A percentile compares a stretch with the other conserved stretches of the same genome.
phyloP scores from a whole-genome alignment of 1,140 invertebrate genomes.

The Chironomus striatipennis region DNA sequence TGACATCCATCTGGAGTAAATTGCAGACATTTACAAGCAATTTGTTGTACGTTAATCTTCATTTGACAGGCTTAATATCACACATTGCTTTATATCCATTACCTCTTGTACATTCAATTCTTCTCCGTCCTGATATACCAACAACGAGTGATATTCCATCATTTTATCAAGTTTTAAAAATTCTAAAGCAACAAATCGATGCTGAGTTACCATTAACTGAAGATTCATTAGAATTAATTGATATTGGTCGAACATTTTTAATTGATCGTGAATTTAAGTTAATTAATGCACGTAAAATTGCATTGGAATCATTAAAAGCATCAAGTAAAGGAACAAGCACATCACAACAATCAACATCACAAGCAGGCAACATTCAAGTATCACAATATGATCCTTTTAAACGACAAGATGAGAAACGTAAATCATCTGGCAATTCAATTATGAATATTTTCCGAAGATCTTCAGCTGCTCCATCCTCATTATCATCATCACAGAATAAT shows the following conservation, averaged over 20 bases:
- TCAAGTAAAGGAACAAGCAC: conserved; percentile 36
- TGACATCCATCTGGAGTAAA: conserved; percentile 71
- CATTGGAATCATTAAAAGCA: conserved; percentile 43
- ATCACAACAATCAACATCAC: conserved; percentile 37
- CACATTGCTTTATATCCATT: conserved; percentile 81
- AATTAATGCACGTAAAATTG: conserved; percentile 54
- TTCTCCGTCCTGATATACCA: conserved; percentile 77
- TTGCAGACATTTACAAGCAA: conserved; percentile 78
- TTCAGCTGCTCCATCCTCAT: conserved; percentile 18
- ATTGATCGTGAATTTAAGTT: conserved; percentile 66
- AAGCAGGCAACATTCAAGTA: conserved; percentile 27
- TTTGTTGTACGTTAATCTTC: conserved; percentile 77
- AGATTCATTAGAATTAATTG: conserved; percentile 58
- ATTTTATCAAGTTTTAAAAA: conserved; percentile 77
- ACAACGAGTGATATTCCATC: conserved; percentile 85
- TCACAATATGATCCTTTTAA: conserved; percentile 42
- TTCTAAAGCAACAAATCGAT: conserved; percentile 80
- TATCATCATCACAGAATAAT: neutral
- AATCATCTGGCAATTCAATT: conserved; percentile 60
- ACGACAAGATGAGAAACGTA: conserved; percentile 55
- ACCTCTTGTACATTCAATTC: conserved; percentile 74
- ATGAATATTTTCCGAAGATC: conserved; percentile 62
- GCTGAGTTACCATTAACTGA: conserved; percentile 61
- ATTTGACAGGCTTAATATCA: conserved; percentile 79
- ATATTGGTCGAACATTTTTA: conserved; percentile 65